Evolutionary conservation across 2,797 vertebrate species (phyloP), one percentile per base, ranked within the genome.

Genomic region (Semotilus atromaculatus): DNA sequence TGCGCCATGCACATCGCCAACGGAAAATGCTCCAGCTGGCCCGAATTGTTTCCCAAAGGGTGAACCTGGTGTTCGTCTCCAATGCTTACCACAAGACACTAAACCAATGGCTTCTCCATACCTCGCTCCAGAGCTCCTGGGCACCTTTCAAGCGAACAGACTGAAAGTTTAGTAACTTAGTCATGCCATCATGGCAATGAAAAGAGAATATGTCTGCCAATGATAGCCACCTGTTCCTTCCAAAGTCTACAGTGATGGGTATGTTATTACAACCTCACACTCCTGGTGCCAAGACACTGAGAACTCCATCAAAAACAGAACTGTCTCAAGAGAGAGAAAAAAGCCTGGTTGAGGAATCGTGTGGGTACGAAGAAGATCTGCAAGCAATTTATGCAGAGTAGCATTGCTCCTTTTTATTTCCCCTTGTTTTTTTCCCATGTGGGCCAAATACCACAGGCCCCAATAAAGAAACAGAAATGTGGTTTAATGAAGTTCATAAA

Each of bases 401-500:
- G 80, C 23, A 76, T 90, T 93, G 86, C 74, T 71, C 5, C 53
- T 76, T 71, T 88, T 86, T 83, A 38, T 77, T 67, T 82, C 43
- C 31, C 60, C 60, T 82, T 75, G 80, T 82, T 40, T 88, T 89
- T 73, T 92, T 91, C 92, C 90, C 89, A 89, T 90, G 83, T 80
- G 88, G 91, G 90, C 83, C 91, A 92, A 93, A 94, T 89, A 92
- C 93, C 92, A 84, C 90, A 92, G 92, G 90, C 91, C 89, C 88
- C 91, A 93, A 94, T 95, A 95, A 95, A 95, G 88, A 91, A 90
- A 86, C 91, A 93, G 88, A 94, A 94, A 94, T 91, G 90, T n/a
- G 89, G 90, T 93, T 93, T 95, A 96, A 95, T 94, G 91, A 93
- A 94, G 91, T 94, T 94, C 93, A 94, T 94, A 94, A 95, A 95